Base-by-base conservation (phyloP, 1,140 invertebrate genomes). In the Cherax quadricarinatus region DNA sequence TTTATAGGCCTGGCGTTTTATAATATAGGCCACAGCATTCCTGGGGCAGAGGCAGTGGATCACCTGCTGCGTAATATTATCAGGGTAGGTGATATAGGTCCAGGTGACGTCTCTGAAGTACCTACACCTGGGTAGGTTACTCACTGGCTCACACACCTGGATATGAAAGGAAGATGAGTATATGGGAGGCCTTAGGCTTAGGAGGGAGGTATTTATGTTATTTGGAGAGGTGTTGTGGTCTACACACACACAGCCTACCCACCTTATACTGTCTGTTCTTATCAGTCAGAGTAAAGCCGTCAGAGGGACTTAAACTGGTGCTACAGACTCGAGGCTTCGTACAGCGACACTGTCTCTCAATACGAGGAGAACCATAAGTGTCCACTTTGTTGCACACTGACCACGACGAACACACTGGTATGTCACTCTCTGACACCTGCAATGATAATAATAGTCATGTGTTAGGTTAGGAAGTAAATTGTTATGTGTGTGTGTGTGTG, bases 301-400 rank as follows among this genome's bases (percentile, higher is more conserved):
- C 98, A 92, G 97, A 96, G 2, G 96, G 94, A 82, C 96, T 96
- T 48, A 98, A 95, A 78, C 96, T 96, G 93, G 96, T 96, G 49
- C 97, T 97, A 94, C 97, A 98, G 92, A 96, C 95, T 78, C 93
- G 91, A 24, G 96, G 96, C 51, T 96, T 96, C 62, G 97, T 96
- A 95, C 98, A 98, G 60, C 97, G 96, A 94, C 98, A 98, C 94
- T 98, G 97, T 94, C 97, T 96, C 95, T 98, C 98, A 21, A 98
- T 96, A 97, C 98, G 98, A 0, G 98, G 98, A 49, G 96, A 96
- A 88, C 97, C 95, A 94, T 98, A 98, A 49, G 97, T 96, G 95
- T 98, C 98, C 73, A 98, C 97, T 95, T 98, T 98, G 94, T 97
- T 98, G 96, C 98, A 98, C 18, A 98, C 97, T 78, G 97, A 96